Conservation (phyloP, 1,140 invertebrate genomes). For the Tachypleus tridentatus region DNA sequence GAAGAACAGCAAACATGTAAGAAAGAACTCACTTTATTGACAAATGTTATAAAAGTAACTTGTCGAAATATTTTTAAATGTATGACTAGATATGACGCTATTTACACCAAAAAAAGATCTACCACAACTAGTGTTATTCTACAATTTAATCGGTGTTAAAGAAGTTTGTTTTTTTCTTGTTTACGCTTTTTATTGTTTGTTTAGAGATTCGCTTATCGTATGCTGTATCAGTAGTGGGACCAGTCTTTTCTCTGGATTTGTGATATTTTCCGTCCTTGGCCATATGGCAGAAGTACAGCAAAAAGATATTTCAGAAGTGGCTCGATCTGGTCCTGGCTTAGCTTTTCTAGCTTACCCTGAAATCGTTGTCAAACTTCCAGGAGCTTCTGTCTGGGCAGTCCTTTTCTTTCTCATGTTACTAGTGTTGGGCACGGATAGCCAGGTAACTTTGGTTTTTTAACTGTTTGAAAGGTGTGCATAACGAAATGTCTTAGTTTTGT, state of each 20-base stretch:
- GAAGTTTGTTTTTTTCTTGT: no score
- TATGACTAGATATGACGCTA: no score
- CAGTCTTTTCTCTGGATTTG: conserved; percentile 36
- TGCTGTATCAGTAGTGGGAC: conserved; percentile 37
- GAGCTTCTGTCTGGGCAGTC: conserved; percentile 67
- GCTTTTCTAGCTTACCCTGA: conserved; percentile 81
- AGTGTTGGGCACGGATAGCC: conserved; percentile 72
- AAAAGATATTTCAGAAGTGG: conserved; percentile 41
- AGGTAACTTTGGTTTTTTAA: not conserved
- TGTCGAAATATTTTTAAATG: no score
- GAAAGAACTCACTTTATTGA: no score
- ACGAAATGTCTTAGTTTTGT: no score
- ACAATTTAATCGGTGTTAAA: no score
- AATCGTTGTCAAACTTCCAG: conserved; percentile 76
- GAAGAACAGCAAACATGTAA: no score
- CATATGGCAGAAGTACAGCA: conserved; percentile 34
- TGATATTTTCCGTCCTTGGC: conserved; percentile 39
- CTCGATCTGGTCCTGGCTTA: conserved; percentile 57
- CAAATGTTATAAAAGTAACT: no score
- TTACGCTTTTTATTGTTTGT: conserved; percentile 19
- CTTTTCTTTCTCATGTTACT: conserved; percentile 84
- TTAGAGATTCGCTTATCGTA: conserved; percentile 38
- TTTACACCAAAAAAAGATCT: no score
- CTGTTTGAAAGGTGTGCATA: no score
- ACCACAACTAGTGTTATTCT: no score